Evolutionary conservation across 2,113 vertebrate genomes (phyloP).

Genomic region (Aphelocoma coerulescens): DNA sequence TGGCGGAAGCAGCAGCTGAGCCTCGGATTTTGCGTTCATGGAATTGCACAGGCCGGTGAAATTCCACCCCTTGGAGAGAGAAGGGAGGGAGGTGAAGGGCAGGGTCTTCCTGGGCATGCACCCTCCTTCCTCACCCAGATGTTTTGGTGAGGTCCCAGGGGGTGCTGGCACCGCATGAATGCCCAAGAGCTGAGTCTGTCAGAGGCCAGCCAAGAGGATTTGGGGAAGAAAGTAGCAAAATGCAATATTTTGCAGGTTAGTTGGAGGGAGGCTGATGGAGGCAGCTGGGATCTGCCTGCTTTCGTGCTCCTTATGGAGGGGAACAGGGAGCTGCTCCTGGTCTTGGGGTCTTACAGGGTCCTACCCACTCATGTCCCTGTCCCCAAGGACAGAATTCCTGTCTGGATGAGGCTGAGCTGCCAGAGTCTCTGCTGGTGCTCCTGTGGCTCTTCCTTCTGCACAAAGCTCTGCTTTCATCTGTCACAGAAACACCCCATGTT

Average conservation of each 20-base stretch:
- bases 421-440: not conserved
- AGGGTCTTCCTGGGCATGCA: not conserved
- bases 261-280: not conserved
- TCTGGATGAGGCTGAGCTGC: not conserved
- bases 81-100: not conserved
- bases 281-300: not conserved
- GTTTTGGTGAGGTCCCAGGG: not conserved
- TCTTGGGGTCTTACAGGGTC: not conserved
- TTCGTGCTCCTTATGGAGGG: not conserved
- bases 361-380: fast-evolving
- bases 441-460: fast-evolving
- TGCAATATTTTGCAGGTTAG: not conserved
- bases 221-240: not conserved
- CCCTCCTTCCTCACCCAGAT: not conserved
- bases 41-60: not conserved
- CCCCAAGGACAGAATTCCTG: not conserved
- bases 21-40: fast-evolving
- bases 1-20: not conserved
- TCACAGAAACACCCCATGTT: not conserved
- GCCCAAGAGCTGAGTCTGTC: too few species aligned
- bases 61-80: not conserved
- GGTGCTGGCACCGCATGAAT: fast-evolving
- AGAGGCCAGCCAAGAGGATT: fast-evolving
- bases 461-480: not conserved
- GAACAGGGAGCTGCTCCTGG: not conserved